A percentile compares a stretch with the other conserved stretches of the same genome.
These are phyloP conservation scores for Icerya purchasi DNA, from an alignment of 2,888 invertebrate species.

Conservation along the genomic window DNA sequence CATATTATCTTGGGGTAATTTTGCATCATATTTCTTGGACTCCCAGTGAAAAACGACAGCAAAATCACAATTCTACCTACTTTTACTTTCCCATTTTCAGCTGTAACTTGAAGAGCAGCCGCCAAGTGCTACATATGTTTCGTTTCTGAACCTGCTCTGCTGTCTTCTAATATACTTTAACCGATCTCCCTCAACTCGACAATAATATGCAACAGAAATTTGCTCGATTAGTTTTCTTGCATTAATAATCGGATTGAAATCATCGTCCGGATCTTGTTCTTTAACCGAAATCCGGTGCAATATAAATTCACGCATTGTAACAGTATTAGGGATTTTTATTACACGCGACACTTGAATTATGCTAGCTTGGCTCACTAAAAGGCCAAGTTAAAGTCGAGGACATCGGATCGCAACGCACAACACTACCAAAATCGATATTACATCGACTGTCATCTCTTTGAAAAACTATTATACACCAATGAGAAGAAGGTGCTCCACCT, in stretches of 20 bases:
- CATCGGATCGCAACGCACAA: not conserved
- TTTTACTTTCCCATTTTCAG: too few relatives aligned
- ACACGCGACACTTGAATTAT: slow-evolving; percentile 2
- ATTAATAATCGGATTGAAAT: slow-evolving; percentile 11
- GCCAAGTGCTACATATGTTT: too few relatives aligned
- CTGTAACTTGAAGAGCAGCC: too few relatives aligned
- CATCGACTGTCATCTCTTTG: not conserved
- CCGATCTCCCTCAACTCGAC: slow-evolving; percentile 8
- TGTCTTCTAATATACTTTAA: too few relatives aligned
- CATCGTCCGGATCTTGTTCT: slow-evolving; percentile 1
- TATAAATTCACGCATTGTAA: slow-evolving; percentile 8
- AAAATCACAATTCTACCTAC: too few relatives aligned
- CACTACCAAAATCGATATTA: not conserved
- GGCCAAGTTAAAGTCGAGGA: not conserved
- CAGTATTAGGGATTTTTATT: slow-evolving; percentile 1
- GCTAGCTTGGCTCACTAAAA: slow-evolving; percentile 7
- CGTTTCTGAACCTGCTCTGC: too few relatives aligned
- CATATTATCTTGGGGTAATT: too few relatives aligned
- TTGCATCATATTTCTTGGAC: too few relatives aligned
- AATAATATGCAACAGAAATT: slow-evolving; percentile 9
- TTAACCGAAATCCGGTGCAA: slow-evolving; percentile 1
- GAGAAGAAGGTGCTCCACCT: slow-evolving; percentile 9
- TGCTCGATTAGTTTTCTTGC: slow-evolving; percentile 10
- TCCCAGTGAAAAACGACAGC: too few relatives aligned
- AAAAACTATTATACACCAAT: slow-evolving; percentile 5